Base-by-base conservation (phyloP, 2,113 vertebrate species). In the Synodontis membranacea region DNA sequence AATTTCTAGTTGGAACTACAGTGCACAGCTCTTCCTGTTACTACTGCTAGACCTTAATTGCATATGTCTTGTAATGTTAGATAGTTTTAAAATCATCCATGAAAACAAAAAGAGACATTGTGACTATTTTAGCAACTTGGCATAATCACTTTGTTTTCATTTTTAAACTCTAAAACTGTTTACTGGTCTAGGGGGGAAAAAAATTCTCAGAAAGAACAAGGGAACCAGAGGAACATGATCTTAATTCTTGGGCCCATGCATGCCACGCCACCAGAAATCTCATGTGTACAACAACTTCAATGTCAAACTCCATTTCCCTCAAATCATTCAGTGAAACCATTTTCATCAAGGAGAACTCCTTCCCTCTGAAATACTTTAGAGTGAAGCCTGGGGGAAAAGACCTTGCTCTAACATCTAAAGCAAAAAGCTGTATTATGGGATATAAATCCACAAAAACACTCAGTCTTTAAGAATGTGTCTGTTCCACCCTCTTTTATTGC, bases 401-500 rank as follows among this genome's bases (percentile, higher is more conserved):
- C 89, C 83, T 86, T 58, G 37, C 82, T 88, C 89, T 80, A 85
- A 91, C 90, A 89, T 90, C 86, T 88, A 91, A 89, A 90, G 88
- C 80, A 89, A 88, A 89, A 91, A 91, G 89, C 85, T 83, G 85
- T 88, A 88, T 89, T 92, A 91, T 90, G 88, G 88, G 91, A 92
- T 90, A 84, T 91, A 90, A 93, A 90, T 93, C 90, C 89, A 90
- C 89, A 82, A 89, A 90, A 87, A 88, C 90, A 91, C 90, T 92
- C 88, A 91, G 91, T 88, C 88, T 89, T 34, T 88, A 93, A 90
- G 91, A 92, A 92, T 93, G 92, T 87, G 90, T 91, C 82, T 91
- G 92, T 91, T 92, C 92, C 92, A 64, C 92, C 92, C 90, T 90
- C 74, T 92, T 92, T 91, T 90, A 91, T 88, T 89, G 88, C 89